Evolutionary conservation across 2,888 invertebrate species (phyloP), one percentile per base, ranked within the genome.

Genomic region (Toxonevra muliebris): DNA sequence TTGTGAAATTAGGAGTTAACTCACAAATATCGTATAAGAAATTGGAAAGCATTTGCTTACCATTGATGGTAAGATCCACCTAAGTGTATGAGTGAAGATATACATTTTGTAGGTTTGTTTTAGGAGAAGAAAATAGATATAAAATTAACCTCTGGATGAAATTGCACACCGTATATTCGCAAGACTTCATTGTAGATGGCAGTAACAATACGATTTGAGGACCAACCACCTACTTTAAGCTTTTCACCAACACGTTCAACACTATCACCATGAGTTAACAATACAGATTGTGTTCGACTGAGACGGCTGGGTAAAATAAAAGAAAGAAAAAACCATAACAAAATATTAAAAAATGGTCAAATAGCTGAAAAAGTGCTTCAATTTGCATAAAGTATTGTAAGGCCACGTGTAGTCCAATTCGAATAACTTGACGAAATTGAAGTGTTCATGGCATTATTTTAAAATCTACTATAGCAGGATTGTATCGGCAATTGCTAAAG

Each of bases 201-300:
- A 12, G 95, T 92, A 75, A 95, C 89, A 82, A 95, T 90, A 75
- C 92, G 90, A 79, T 91, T 91, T 52, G 88, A 86, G 54, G 95
- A 95, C 82, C 91, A 91, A 50, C 96, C 98, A 66, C 95, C 92
- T 19, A 93, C 88, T 79, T 93, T 91, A 86, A 99, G 95, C 74
- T 90, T 89, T 59, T 96, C 93, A 42, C 97, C 97, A 40, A 97
- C 90, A 80, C 93, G 93, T 78, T 95, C 94, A 71, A 99, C 92
- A 82, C 96, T 95, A 87, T 99, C 99, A 30, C 98, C 98, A 86
- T 99, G 99, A 0, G 99, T 99, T 74, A 99, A 87, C 57, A 99
- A 87, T 61, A 98, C 98, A 74, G 91, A 89, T 87, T 98, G 96
- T 73, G 91, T 89, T 81, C 93, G 93, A 68, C 93, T 92, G 79